phyloP scores from a whole-genome alignment of 1,140 invertebrate species.

The Gryllus bimaculatus region DNA sequence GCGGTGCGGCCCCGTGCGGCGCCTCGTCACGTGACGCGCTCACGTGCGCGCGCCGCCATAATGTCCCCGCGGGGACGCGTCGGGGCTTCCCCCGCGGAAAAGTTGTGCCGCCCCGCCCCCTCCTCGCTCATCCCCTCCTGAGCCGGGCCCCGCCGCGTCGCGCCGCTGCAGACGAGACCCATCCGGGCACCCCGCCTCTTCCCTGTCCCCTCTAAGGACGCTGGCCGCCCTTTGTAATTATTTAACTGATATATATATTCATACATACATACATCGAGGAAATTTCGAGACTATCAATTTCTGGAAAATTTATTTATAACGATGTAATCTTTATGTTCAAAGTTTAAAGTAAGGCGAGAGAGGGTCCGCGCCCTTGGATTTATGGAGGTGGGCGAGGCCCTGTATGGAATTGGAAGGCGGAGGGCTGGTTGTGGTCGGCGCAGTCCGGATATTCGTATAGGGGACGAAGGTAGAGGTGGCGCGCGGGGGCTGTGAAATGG shows the following conservation, averaged over 20 bases:
- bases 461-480: no score
- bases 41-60: background rate
- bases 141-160: no score
- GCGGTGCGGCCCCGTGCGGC: no score
- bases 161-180: background rate
- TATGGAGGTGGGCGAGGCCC: background rate
- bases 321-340: background rate
- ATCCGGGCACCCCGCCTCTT: no score
- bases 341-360: background rate
- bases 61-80: background rate
- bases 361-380: background rate
- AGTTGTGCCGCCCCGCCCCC: background rate
- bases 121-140: background rate
- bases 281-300: background rate
- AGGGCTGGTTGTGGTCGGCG: background rate
- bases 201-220: background rate
- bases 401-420: background rate
- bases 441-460: background rate
- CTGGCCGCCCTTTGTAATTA: background rate
- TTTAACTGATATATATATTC: background rate
- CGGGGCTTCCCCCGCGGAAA: background rate
- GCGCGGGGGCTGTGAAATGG: no score
- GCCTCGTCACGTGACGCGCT: background rate
- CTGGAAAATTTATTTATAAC: background rate
- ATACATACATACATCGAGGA: background rate